A percentile compares a stretch with the other conserved stretches of the same genome.
Conservation (phyloP, 1,140 invertebrate species). For the Drosophila nigrodunni region DNA sequence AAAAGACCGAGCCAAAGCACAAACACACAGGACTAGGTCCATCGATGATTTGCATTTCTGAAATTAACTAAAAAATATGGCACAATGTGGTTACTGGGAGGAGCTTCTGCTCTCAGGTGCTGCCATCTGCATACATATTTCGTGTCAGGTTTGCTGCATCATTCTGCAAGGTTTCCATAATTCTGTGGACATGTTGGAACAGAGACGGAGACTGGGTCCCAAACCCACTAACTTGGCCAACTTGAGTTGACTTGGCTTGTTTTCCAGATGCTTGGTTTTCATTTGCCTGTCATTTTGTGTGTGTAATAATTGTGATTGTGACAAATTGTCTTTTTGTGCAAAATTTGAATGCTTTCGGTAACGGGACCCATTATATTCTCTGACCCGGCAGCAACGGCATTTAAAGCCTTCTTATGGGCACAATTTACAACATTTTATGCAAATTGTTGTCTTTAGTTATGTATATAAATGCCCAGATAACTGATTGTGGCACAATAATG, state of each 20-base stretch:
- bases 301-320: slow-evolving; percentile 79
- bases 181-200: slow-evolving; percentile 39
- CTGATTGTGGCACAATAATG: slow-evolving; percentile 20
- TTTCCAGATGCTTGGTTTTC: slow-evolving; percentile 75
- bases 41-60: slow-evolving; percentile 78
- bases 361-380: background rate
- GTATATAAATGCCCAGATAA: slow-evolving; percentile 31
- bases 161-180: slow-evolving; percentile 49
- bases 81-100: slow-evolving; percentile 45
- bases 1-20: slow-evolving; percentile 51
- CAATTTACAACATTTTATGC: slow-evolving; percentile 47
- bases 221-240: background rate
- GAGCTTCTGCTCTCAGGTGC: slow-evolving; percentile 14
- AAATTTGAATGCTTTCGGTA: slow-evolving; percentile 37
- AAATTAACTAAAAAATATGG: slow-evolving; percentile 83
- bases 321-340: slow-evolving; percentile 69
- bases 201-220: background rate
- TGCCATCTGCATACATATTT: slow-evolving; percentile 40
- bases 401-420: slow-evolving; percentile 48
- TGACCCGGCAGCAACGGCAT: slow-evolving; percentile 9
- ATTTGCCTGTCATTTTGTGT: slow-evolving; percentile 74
- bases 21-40: background rate
- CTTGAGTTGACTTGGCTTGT: slow-evolving; percentile 53
- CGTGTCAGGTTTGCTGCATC: slow-evolving; percentile 65
- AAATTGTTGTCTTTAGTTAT: slow-evolving; percentile 60